Evolutionary conservation across 2,113 vertebrate genomes (phyloP).

Genomic region (Hyperopisus bebe): DNA sequence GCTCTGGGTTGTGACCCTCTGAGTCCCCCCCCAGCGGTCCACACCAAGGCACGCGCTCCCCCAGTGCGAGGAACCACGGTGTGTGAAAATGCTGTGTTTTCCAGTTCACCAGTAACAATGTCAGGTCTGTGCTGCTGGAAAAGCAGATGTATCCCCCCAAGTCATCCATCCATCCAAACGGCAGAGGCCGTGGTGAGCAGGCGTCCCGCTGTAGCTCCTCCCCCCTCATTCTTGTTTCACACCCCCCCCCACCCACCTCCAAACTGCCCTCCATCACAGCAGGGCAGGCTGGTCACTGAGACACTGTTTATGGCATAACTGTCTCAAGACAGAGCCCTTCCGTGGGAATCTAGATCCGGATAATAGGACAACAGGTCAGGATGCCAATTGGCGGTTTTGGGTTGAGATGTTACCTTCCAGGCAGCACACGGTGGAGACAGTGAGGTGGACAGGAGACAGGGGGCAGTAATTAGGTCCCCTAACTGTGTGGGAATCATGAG

Average conservation of each 20-base stretch:
- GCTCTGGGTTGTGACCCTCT: slow-evolving; percentile 38
- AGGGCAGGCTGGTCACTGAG: slow-evolving; percentile 13
- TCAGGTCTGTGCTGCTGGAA: slow-evolving; percentile 47
- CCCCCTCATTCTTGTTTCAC: not conserved
- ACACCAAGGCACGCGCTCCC: slow-evolving; percentile 9
- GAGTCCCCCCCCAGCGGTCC: not conserved
- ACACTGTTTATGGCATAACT: not conserved
- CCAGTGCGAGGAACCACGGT: slow-evolving; percentile 20
- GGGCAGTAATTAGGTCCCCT: not conserved
- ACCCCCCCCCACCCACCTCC: not conserved
- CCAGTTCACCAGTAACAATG: slow-evolving; percentile 39
- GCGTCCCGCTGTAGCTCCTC: not conserved
- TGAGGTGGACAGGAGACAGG: not conserved
- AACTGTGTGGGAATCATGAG: not conserved
- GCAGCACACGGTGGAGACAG: not conserved
- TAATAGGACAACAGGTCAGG: slow-evolving; percentile 38
- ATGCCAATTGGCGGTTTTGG: slow-evolving; percentile 41
- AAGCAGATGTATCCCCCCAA: not conserved
- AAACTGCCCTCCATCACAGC: not conserved
- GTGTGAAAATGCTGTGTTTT: slow-evolving; percentile 30
- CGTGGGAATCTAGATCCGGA: slow-evolving; percentile 23
- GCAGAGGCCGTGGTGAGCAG: not conserved
- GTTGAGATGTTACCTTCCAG: slow-evolving; percentile 36
- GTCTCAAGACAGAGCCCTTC: slow-evolving; percentile 8
- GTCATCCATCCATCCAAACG: not conserved